Evolutionary conservation across 2,888 invertebrate species (phyloP), one percentile per base, ranked within the genome.

Genomic region (Sminthurides aquaticus): DNA sequence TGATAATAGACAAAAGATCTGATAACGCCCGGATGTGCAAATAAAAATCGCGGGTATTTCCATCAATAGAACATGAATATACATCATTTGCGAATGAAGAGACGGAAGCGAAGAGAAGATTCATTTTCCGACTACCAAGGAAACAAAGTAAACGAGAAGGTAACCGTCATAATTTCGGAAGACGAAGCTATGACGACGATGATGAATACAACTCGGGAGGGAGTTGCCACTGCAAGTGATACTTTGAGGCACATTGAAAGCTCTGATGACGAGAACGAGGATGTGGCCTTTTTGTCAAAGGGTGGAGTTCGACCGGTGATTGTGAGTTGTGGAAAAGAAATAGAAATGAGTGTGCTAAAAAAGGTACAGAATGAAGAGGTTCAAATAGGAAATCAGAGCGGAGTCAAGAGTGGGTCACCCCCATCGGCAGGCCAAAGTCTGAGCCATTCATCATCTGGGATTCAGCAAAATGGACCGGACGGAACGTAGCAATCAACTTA

Each of bases 191-290:
- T 5, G 15, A 15, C 5, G 15, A 11, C 43, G 43, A 15, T 5
- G 15, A 15, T 11, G 15, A 34, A 34, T 15, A 34, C 43, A 11
- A 15, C 43, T 34, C 15, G 8, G 8, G 43, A 11, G 15, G 8
- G 15, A 34, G 43, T 11, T 11, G 43, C 43, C 8, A 25, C 48
- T 3, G 22, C 20, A 2, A 18, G 22, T 1, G 26, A 20, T 1
- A 29, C 66, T 15, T 52, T 71, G 2, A 65, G 67, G 43, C 66
- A 69, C 57, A 71, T 71, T 64, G 71, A 69, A 61, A 71, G 69
- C 57, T 67, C 71, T 8, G 69, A 65, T 58, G 66, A 67, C 62
- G 25, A 56, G 49, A 56, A 63, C 28, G 54, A 66, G 62, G 61
- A 59, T 29, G 5, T 15, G 43, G 43, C 43, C 8, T 34, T 34